Percentiles rank a stretch among this genome's conserved stretches.
Conservation (phyloP, 2,113 vertebrate species). For the Andinoacara biseriatus region DNA sequence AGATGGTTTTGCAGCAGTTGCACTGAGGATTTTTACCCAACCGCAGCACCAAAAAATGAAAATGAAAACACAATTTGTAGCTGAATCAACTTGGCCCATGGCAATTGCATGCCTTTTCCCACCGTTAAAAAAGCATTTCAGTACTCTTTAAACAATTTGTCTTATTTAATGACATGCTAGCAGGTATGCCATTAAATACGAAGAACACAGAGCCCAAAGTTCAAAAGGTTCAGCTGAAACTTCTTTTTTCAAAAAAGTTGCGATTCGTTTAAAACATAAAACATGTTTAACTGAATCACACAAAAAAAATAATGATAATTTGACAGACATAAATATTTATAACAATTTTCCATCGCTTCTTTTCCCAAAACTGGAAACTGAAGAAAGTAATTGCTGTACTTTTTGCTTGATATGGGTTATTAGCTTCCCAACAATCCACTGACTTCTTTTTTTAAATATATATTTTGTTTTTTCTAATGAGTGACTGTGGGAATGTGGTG, state of each 20-base stretch:
- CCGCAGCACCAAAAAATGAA: slow-evolving; percentile 35
- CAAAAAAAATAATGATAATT: background rate
- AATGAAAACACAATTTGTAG: slow-evolving; percentile 61
- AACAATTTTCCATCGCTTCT: background rate
- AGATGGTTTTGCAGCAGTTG: slow-evolving; percentile 49
- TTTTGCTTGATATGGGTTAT: background rate
- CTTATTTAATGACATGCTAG: slow-evolving; percentile 15
- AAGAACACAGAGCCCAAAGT: background rate
- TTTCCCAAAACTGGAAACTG: background rate
- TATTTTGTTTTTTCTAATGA: background rate
- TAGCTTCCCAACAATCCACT: background rate
- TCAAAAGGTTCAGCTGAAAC: slow-evolving; percentile 3
- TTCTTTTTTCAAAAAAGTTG: background rate
- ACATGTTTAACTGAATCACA: background rate
- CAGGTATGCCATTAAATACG: slow-evolving; percentile 32
- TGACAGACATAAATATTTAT: background rate
- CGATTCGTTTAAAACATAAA: background rate
- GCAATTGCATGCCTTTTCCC: slow-evolving; percentile 16
- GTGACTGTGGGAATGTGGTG: background rate
- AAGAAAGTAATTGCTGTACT: background rate
- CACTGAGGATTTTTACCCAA: slow-evolving; percentile 32
- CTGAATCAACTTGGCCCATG: slow-evolving; percentile 40
- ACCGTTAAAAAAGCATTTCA: slow-evolving; percentile 30
- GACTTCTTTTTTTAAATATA: background rate
- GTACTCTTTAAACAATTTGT: slow-evolving; percentile 26